Conservation (phyloP, 2,113 vertebrate genomes). For the Chinchilla lanigera region DNA sequence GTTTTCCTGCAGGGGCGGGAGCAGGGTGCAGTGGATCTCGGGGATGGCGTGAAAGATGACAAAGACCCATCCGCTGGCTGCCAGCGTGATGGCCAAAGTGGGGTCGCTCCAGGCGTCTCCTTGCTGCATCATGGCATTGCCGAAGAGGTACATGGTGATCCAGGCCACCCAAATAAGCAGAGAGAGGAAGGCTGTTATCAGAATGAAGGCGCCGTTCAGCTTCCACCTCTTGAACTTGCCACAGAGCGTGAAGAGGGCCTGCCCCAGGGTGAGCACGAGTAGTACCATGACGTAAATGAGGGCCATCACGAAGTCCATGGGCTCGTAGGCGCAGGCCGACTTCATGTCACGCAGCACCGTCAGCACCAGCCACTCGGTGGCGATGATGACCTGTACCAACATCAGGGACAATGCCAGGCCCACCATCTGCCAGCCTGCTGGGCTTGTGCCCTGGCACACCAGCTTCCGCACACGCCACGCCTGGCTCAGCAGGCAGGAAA, state of each 20-base stretch:
- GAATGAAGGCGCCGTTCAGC: conserved; percentile 92
- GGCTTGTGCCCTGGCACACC: conserved; percentile 92
- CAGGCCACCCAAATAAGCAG: conserved; percentile 96
- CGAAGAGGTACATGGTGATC: conserved; percentile 97
- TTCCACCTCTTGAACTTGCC: conserved; percentile 96
- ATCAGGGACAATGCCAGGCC: conserved; percentile 92
- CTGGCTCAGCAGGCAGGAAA: conserved; percentile 95
- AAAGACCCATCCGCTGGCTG: conserved; percentile 96
- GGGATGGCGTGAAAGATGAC: conserved; percentile 96
- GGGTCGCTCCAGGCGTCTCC: conserved; percentile 94
- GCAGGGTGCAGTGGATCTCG: conserved; percentile 94
- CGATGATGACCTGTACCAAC: conserved; percentile 96
- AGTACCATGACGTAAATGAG: conserved; percentile 95
- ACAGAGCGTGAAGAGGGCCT: conserved; percentile 92
- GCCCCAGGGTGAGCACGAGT: conserved; percentile 88
- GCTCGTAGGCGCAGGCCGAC: conserved; percentile 93
- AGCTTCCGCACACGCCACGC: conserved; percentile 92
- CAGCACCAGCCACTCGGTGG: conserved; percentile 95
- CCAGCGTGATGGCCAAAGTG: conserved; percentile 93
- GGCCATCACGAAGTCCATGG: conserved; percentile 94
- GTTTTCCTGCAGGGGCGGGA: conserved; percentile 93
- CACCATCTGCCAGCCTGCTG: conserved; percentile 91
- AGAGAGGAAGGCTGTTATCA: conserved; percentile 92
- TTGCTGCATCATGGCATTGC: conserved; percentile 89
- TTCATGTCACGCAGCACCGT: conserved; percentile 93